These are phyloP conservation scores for Deilephila elpenor DNA, from an alignment of 2,888 invertebrate species.

Conservation along the genomic window DNA sequence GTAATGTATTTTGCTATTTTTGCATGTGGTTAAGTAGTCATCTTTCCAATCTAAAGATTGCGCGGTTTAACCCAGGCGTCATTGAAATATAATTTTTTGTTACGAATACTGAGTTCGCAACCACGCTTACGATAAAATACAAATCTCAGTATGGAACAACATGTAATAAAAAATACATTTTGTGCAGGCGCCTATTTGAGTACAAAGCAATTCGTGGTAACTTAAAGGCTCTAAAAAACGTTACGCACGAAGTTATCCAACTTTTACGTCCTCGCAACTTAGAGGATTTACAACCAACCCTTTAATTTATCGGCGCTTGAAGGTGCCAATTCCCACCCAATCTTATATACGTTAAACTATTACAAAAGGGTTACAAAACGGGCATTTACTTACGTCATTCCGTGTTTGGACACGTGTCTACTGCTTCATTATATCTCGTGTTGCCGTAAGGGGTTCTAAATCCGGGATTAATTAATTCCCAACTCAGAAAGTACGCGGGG, in stretches of 20 bases:
- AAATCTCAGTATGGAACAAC: too few relatives aligned
- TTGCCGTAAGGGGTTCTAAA: constrained; percentile 63
- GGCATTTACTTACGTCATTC: constrained; percentile 31
- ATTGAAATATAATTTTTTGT: too few relatives aligned
- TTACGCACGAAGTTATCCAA: background rate
- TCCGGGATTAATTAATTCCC: constrained; percentile 72
- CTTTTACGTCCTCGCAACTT: background rate
- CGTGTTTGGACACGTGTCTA: constrained; percentile 30
- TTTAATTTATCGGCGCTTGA: constrained; percentile 26
- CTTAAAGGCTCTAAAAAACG: background rate
- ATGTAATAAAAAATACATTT: too few relatives aligned
- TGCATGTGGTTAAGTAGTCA: too few relatives aligned
- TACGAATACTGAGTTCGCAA: too few relatives aligned
- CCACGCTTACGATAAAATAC: too few relatives aligned
- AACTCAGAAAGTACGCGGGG: constrained; percentile 58
- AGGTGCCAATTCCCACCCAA: constrained; percentile 23
- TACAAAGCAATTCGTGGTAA: background rate
- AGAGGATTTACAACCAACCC: constrained; percentile 16
- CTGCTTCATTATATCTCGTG: constrained; percentile 62
- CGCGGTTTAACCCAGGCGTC: too few relatives aligned
- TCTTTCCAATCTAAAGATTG: too few relatives aligned
- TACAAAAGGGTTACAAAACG: constrained; percentile 31
- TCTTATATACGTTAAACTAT: constrained; percentile 27
- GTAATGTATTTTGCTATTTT: too few relatives aligned
- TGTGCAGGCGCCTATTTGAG: too few relatives aligned